These are phyloP conservation scores for Gambelia wislizenii DNA, from an alignment of 2,797 vertebrate species.

Conservation along the genomic window DNA sequence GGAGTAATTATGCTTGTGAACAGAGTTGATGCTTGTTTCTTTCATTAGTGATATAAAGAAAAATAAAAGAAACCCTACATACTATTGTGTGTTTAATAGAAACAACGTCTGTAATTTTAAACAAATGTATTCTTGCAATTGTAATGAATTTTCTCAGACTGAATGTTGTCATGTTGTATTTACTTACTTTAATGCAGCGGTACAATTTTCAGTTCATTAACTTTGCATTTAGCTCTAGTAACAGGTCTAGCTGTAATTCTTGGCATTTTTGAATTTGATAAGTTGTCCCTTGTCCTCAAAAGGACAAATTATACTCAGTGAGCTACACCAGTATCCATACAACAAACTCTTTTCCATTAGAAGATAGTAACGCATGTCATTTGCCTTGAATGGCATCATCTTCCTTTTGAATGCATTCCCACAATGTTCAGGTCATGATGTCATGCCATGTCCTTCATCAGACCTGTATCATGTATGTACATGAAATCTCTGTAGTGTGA, in stretches of 20 bases:
- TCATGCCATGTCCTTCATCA: too few relatives aligned
- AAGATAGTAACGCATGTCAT: neutral
- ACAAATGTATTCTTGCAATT: slow-evolving; percentile 46
- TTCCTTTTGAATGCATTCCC: too few relatives aligned
- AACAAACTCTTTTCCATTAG: neutral
- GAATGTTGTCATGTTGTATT: slow-evolving; percentile 45
- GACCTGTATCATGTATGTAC: too few relatives aligned
- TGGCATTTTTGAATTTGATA: slow-evolving; percentile 33
- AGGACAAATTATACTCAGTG: slow-evolving; percentile 11
- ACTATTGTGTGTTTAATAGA: slow-evolving; percentile 44
- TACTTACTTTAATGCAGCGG: slow-evolving; percentile 54
- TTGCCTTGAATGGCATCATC: neutral
- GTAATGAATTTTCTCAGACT: slow-evolving; percentile 31
- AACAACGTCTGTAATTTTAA: slow-evolving; percentile 38
- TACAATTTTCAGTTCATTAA: slow-evolving; percentile 58
- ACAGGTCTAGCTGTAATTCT: slow-evolving; percentile 43
- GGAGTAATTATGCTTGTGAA: slow-evolving; percentile 15
- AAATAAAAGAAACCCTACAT: slow-evolving; percentile 20
- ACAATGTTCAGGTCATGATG: too few relatives aligned
- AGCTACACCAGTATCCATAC: neutral
- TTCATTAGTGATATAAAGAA: neutral
- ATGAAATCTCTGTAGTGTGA: too few relatives aligned
- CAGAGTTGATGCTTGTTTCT: neutral
- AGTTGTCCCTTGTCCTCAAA: neutral
- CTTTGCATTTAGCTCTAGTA: slow-evolving; percentile 52